Percentiles rank a stretch among this genome's conserved stretches.
phyloP scores from a whole-genome alignment of 2,113 vertebrate genomes.

The Psephotus haematonotus region DNA sequence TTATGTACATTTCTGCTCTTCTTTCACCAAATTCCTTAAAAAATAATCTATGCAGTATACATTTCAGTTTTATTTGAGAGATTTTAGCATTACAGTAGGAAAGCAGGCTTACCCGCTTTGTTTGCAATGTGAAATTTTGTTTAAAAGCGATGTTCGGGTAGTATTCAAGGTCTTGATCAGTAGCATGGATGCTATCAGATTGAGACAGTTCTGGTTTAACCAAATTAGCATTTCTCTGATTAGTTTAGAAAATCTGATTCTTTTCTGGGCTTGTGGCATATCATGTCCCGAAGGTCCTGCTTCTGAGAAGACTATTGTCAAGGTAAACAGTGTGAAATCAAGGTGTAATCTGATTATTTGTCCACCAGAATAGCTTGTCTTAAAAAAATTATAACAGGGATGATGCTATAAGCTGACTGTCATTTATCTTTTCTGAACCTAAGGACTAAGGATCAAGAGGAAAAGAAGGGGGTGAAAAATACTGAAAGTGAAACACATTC shows the following conservation, averaged over 20 bases:
- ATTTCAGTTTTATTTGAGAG: not conserved
- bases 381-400: not conserved
- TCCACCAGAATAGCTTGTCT: not conserved
- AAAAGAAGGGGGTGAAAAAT: not conserved
- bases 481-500: not conserved
- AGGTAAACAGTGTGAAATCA: not conserved
- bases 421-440: not conserved
- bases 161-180: not conserved
- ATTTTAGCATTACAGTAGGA: not conserved
- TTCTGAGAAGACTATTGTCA: constrained; percentile 27
- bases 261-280: constrained; percentile 26
- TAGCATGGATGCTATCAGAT: not conserved
- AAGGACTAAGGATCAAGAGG: not conserved
- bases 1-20: not conserved
- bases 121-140: not conserved
- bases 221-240: constrained; percentile 23
- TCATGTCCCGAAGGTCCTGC: not conserved
- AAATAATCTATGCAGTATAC: not conserved
- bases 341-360: not conserved
- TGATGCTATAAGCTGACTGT: not conserved
- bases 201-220: constrained; percentile 18
- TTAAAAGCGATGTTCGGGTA: not conserved
- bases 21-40: not conserved
- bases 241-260: constrained; percentile 32
- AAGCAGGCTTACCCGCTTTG: not conserved